Evolutionary conservation across 2,888 invertebrate genomes (phyloP).

Genomic region (Drosophila meridionalis): DNA sequence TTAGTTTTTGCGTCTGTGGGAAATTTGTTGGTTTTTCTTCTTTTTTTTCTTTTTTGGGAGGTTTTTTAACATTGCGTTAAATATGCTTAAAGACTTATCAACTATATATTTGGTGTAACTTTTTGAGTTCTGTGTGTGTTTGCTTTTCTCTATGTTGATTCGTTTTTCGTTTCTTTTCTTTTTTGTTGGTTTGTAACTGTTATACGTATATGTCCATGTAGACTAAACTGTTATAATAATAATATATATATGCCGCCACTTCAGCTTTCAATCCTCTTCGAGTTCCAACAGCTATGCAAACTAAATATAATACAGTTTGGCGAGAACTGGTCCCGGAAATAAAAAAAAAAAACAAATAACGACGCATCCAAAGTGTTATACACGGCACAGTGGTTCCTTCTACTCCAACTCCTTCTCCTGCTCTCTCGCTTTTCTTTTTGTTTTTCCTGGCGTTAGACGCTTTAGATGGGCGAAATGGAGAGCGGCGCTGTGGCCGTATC

Average conservation of each 20-base stretch:
- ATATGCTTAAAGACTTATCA: slow-evolving; percentile 79
- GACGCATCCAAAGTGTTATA: slow-evolving; percentile 79
- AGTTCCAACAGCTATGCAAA: slow-evolving; percentile 50
- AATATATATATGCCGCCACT: slow-evolving; percentile 28
- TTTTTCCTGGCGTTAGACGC: slow-evolving; percentile 42
- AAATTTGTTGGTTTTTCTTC: neutral
- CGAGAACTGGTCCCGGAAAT: slow-evolving; percentile 23
- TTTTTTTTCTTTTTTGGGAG: slow-evolving; percentile 4
- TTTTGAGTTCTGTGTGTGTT: slow-evolving; percentile 82
- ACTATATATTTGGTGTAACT: slow-evolving; percentile 83
- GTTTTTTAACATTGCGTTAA: slow-evolving; percentile 59
- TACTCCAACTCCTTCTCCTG: slow-evolving; percentile 3
- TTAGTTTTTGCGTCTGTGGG: slow-evolving; percentile 39
- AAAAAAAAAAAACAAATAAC: slow-evolving; percentile 20
- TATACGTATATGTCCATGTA: slow-evolving; percentile 43
- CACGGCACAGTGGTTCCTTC: slow-evolving; percentile 83
- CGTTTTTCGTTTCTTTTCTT: slow-evolving; percentile 4
- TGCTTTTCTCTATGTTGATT: slow-evolving; percentile 12
- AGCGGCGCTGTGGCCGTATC: slow-evolving; percentile 82
- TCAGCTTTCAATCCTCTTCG: slow-evolving; percentile 39
- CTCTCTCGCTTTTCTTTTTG: slow-evolving; percentile 4
- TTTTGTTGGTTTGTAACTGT: slow-evolving; percentile 49
- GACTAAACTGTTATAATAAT: slow-evolving; percentile 49
- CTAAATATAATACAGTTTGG: slow-evolving; percentile 74
- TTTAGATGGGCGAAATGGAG: slow-evolving; percentile 85